phyloP scores from a whole-genome alignment of 2,113 vertebrate species.

The Melanotaenia duboulayi region DNA sequence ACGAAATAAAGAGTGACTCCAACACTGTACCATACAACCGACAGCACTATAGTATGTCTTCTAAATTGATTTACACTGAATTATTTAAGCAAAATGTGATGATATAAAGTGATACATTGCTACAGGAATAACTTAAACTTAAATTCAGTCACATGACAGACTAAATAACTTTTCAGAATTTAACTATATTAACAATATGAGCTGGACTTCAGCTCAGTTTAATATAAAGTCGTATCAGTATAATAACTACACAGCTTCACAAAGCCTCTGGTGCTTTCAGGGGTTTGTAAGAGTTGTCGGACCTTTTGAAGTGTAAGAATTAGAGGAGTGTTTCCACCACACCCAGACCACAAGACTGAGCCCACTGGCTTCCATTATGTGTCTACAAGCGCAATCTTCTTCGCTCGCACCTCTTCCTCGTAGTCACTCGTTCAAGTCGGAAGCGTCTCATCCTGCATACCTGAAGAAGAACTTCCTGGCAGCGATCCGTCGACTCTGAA shows the following conservation, averaged over 20 bases:
- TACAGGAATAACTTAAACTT: no score
- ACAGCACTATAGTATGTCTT: no score
- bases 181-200: no score
- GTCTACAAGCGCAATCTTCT: neutral
- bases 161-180: no score
- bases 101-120: no score
- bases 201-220: no score
- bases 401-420: neutral
- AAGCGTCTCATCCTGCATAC: neutral
- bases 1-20: no score
- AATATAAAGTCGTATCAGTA: neutral
- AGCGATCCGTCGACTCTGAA: neutral
- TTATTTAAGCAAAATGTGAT: no score
- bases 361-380: constrained; percentile 12
- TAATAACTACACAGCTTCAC: neutral
- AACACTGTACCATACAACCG: no score
- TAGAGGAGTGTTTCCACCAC: constrained; percentile 52
- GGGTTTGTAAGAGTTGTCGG: neutral
- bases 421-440: neutral
- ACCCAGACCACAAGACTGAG: constrained; percentile 44
- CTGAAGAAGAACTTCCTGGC: constrained; percentile 1
- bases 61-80: no score
- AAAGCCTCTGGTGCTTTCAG: neutral
- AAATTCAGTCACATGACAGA: no score
- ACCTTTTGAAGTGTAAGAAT: constrained; percentile 8